A percentile compares a stretch with the other conserved stretches of the same genome.
phyloP scores from a whole-genome alignment of 2,113 vertebrate species.

The Neodontobutis hainanensis region DNA sequence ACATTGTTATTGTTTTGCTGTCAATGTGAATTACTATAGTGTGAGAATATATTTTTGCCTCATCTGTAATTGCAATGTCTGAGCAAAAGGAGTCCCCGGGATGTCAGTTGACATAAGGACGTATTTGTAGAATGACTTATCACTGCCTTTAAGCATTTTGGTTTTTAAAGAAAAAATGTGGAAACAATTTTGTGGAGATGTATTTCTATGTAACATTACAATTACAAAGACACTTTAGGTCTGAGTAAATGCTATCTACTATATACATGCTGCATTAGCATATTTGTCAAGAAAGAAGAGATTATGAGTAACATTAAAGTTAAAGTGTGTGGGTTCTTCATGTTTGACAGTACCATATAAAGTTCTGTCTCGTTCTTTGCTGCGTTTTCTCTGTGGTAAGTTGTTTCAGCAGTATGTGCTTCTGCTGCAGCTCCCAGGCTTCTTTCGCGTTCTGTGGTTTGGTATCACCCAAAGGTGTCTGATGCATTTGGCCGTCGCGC shows the following conservation, averaged over 20 bases:
- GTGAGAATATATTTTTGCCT: constrained; percentile 41
- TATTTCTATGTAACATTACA: constrained; percentile 26
- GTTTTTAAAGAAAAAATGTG: constrained; percentile 17
- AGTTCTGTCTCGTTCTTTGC: constrained; percentile 5
- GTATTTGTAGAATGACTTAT: constrained; percentile 23
- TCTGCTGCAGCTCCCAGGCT: constrained; percentile 34
- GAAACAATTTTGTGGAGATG: constrained; percentile 19
- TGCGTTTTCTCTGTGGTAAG: constrained; percentile 56
- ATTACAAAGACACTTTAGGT: neutral
- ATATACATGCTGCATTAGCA: no score
- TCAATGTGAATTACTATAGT: constrained; percentile 65
- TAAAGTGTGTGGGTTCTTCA: no score
- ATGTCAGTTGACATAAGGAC: constrained; percentile 23
- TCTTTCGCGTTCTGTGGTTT: constrained; percentile 63
- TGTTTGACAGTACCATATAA: no score
- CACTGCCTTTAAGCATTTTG: constrained; percentile 19
- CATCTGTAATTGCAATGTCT: constrained; percentile 27
- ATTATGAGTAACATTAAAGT: no score
- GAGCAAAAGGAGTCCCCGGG: constrained; percentile 40
- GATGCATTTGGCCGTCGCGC: constrained; percentile 65
- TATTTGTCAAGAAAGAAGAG: no score
- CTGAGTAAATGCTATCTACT: no score
- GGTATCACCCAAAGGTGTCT: constrained; percentile 74
- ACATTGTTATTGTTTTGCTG: constrained; percentile 73
- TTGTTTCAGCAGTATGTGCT: constrained; percentile 61